Evolutionary conservation across 2,113 vertebrate species (phyloP).

Genomic region (Nothocercus julius): DNA sequence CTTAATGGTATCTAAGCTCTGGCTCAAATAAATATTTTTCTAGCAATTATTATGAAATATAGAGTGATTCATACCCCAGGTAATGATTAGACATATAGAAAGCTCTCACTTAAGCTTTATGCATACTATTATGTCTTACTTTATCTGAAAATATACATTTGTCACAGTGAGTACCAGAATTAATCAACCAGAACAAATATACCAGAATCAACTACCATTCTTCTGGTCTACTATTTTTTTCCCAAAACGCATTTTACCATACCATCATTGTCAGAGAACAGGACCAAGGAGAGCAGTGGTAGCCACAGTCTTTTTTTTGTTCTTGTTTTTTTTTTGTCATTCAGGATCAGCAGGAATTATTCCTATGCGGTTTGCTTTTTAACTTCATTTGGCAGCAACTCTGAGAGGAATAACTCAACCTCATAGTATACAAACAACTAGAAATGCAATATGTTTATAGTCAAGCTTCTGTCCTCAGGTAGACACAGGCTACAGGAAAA

Average conservation of each 20-base stretch:
- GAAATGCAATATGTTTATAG: background rate
- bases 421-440: background rate
- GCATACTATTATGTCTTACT: background rate
- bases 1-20: conserved; percentile 10
- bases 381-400: background rate
- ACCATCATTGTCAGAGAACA: background rate
- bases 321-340: background rate
- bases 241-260: background rate
- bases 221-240: background rate
- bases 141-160: background rate
- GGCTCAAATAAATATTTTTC: conserved; percentile 1
- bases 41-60: background rate
- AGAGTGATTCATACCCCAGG: background rate
- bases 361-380: background rate
- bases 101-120: background rate
- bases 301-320: background rate
- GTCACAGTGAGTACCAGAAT: background rate
- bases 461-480: background rate
- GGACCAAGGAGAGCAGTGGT: background rate
- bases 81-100: background rate
- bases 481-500: background rate
- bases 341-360: background rate
- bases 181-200: background rate
- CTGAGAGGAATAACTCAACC: background rate
- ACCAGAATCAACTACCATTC: background rate